Percentiles rank a stretch among this genome's conserved stretches.
Conservation (phyloP, 2,797 vertebrate species). For the Siniperca undulata region DNA sequence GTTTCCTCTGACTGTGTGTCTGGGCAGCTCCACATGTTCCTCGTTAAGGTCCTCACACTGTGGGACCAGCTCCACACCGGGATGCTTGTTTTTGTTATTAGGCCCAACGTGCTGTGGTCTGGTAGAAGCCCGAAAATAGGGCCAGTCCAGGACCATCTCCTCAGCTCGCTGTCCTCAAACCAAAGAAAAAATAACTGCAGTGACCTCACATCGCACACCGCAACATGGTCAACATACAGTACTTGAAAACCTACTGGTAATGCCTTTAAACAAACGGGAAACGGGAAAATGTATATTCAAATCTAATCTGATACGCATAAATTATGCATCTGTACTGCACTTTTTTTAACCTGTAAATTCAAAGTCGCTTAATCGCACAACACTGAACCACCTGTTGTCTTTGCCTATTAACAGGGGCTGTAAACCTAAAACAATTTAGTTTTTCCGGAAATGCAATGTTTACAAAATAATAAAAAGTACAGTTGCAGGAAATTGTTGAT, state of each 20-base stretch:
- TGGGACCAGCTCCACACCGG: slow-evolving; percentile 84
- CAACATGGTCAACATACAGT: not conserved
- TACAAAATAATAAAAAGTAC: slow-evolving; percentile 49
- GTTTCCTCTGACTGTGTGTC: slow-evolving; percentile 90
- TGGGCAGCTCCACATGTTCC: slow-evolving; percentile 89
- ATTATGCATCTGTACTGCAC: not conserved
- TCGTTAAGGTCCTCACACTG: slow-evolving; percentile 89
- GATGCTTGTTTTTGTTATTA: slow-evolving; percentile 90
- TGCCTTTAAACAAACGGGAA: not conserved
- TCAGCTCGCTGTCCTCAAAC: slow-evolving; percentile 55
- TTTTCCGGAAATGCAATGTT: slow-evolving; percentile 49
- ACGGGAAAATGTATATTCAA: not conserved
- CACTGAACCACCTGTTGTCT: slow-evolving; percentile 13
- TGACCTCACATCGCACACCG: slow-evolving; percentile 32
- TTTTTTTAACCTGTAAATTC: slow-evolving; percentile 5
- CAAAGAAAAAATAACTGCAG: slow-evolving; percentile 12
- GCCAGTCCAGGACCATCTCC: slow-evolving; percentile 66
- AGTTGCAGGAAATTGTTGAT: slow-evolving; percentile 63
- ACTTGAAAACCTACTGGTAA: not conserved
- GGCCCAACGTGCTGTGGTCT: slow-evolving; percentile 83
- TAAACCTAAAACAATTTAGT: slow-evolving; percentile 20
- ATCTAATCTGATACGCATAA: not conserved
- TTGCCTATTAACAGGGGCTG: not conserved
- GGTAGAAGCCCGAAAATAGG: slow-evolving; percentile 78
- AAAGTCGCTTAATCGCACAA: slow-evolving; percentile 12